Conservation (phyloP, 1,140 invertebrate species). For the Linepithema humile region DNA sequence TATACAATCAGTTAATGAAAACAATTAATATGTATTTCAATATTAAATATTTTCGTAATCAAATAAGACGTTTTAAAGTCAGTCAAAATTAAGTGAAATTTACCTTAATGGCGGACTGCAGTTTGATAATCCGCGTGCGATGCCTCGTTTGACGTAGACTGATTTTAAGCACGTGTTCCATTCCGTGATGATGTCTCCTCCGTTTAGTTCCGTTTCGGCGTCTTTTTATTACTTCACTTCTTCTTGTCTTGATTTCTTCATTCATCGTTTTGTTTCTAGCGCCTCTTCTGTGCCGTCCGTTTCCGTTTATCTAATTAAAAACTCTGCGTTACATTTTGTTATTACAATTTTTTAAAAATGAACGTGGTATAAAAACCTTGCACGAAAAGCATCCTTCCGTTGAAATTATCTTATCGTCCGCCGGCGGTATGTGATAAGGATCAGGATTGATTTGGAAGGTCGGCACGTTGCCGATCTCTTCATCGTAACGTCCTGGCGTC, state of each 20-base stretch:
- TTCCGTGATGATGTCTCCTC: slow-evolving; percentile 81
- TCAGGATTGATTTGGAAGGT: slow-evolving; percentile 87
- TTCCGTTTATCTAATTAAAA: slow-evolving; percentile 73
- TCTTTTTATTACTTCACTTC: slow-evolving; percentile 74
- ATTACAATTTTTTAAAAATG: not conserved
- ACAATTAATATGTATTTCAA: no score
- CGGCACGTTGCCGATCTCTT: slow-evolving; percentile 89
- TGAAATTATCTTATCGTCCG: slow-evolving; percentile 90
- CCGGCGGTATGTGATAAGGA: slow-evolving; percentile 83
- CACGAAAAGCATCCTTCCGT: slow-evolving; percentile 96
- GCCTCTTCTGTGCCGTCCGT: slow-evolving; percentile 74
- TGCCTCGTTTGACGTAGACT: slow-evolving; percentile 87
- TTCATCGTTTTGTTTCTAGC: slow-evolving; percentile 55
- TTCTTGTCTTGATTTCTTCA: slow-evolving; percentile 47
- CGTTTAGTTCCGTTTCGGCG: slow-evolving; percentile 58
- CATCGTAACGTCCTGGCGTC: slow-evolving; percentile 83
- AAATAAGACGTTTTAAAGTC: not conserved
- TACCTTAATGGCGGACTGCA: slow-evolving; percentile 88
- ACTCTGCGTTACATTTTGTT: not conserved
- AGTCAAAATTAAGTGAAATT: slow-evolving; percentile 14
- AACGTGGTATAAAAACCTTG: slow-evolving; percentile 86
- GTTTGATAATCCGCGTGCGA: slow-evolving; percentile 86
- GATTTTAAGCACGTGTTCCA: slow-evolving; percentile 85
- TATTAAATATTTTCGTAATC: not conserved
- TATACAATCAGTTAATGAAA: no score